A percentile compares a stretch with the other conserved stretches of the same genome.
Evolutionary conservation across 2,888 invertebrate genomes (phyloP).

Genomic region (Aphodius sticticus): DNA sequence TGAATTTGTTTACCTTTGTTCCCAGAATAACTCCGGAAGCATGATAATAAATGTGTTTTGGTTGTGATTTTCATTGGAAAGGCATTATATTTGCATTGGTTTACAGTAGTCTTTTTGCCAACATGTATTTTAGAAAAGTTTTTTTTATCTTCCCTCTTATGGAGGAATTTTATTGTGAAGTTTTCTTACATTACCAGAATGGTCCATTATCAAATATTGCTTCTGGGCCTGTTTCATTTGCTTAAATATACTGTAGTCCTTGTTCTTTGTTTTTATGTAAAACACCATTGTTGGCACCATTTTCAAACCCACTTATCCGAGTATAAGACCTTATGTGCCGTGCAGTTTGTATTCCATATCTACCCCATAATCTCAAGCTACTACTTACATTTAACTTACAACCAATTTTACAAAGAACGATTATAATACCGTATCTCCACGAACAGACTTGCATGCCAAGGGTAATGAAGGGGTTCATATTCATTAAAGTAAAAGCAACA

Average conservation of each 20-base stretch:
- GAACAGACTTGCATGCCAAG: slow-evolving; percentile 10
- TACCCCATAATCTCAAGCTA: slow-evolving; percentile 15
- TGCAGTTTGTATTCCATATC: background rate
- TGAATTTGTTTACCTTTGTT: background rate
- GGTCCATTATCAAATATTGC: too few species aligned
- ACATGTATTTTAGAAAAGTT: too few species aligned
- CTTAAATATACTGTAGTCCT: too few species aligned
- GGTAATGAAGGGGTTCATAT: slow-evolving; percentile 8
- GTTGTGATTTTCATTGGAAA: background rate
- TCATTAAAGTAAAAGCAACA: slow-evolving; percentile 24
- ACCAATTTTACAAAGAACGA: slow-evolving; percentile 12
- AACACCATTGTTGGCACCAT: too few species aligned
- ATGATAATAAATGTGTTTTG: background rate
- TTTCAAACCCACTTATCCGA: background rate
- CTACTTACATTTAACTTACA: background rate
- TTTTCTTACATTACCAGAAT: too few species aligned
- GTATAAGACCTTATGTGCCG: background rate
- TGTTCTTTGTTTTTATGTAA: too few species aligned
- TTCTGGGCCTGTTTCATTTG: too few species aligned
- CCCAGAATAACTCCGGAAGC: background rate
- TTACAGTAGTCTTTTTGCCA: too few species aligned
- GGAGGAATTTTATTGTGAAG: too few species aligned
- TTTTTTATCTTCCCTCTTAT: too few species aligned
- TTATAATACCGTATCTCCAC: slow-evolving; percentile 5
- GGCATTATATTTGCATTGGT: too few species aligned